Evolutionary conservation across 2,113 vertebrate species (phyloP).

Genomic region (Galbula dea): DNA sequence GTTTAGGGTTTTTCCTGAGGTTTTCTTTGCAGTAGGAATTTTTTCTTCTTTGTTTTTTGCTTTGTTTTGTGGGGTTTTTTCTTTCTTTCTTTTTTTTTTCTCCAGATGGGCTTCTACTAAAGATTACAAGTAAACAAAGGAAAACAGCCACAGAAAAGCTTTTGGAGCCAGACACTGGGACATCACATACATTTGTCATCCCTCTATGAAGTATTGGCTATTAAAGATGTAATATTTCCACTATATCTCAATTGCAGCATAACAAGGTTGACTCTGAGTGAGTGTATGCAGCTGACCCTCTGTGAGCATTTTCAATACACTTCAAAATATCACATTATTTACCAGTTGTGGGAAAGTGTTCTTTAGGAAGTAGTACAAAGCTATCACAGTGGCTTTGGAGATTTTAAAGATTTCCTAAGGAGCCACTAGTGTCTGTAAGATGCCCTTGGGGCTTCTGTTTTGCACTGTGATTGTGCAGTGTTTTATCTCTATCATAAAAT

Average conservation of each 20-base stretch:
- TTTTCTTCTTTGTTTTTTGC: no score
- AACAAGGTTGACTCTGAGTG: neutral
- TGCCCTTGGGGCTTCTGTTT: conserved; percentile 52
- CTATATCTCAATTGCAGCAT: neutral
- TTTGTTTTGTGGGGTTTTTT: no score
- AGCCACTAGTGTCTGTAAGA: conserved; percentile 27
- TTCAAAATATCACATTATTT: conserved; percentile 55
- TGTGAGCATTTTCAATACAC: neutral
- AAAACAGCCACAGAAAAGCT: neutral
- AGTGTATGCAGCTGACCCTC: conserved; percentile 7
- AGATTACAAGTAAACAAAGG: neutral
- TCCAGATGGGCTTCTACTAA: neutral
- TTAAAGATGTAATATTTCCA: conserved; percentile 16
- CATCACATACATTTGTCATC: neutral
- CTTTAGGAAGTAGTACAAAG: conserved; percentile 30
- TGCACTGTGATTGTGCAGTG: conserved; percentile 35
- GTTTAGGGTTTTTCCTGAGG: neutral
- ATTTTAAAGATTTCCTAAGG: conserved; percentile 51
- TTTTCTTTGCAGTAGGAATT: neutral
- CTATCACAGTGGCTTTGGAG: conserved; percentile 39
- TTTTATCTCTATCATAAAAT: conserved; percentile 49
- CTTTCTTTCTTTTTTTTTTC: no score
- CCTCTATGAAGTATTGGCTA: neutral
- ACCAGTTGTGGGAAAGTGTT: conserved; percentile 17
- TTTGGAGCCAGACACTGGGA: neutral